Percentiles rank a stretch among this genome's conserved stretches.
phyloP scores from a whole-genome alignment of 2,888 invertebrate genomes.

The Uloborus plumipes region DNA sequence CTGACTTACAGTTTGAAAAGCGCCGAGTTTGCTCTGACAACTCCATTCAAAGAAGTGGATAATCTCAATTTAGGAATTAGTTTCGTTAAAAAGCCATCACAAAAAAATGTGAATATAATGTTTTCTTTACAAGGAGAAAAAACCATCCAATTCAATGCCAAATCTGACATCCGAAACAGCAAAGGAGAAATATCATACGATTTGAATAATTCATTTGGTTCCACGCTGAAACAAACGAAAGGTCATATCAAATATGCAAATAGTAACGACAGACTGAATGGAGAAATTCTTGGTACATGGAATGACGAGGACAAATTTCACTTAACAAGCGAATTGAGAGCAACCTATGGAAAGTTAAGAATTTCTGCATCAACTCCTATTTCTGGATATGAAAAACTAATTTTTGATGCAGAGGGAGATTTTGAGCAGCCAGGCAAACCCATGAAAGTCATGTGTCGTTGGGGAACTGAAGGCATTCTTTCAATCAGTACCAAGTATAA shows the following conservation, averaged over 20 bases:
- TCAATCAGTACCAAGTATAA: neutral
- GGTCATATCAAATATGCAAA: conserved; percentile 30
- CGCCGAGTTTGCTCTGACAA: conserved; percentile 23
- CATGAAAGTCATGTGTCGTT: conserved; percentile 19
- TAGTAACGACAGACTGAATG: conserved; percentile 7
- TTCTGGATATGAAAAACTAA: conserved; percentile 29
- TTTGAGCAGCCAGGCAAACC: conserved; percentile 2
- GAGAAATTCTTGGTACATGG: conserved; percentile 20
- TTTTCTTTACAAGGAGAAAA: conserved; percentile 14
- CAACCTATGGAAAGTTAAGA: conserved; percentile 21
- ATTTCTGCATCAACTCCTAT: conserved; percentile 3
- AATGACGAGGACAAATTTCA: conserved; percentile 16
- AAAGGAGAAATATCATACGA: conserved; percentile 14
- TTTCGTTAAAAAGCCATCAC: neutral
- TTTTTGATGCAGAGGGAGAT: conserved; percentile 6
- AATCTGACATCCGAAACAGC: neutral
- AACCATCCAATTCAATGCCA: conserved; percentile 5
- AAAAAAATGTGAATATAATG: conserved; percentile 3
- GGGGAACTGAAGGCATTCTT: conserved; percentile 20
- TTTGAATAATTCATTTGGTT: conserved; percentile 30
- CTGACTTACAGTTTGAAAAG: conserved; percentile 4
- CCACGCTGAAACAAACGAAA: conserved; percentile 11
- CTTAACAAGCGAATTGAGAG: conserved; percentile 9
- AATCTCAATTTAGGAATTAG: conserved; percentile 5
- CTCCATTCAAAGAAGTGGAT: conserved; percentile 36